Percentiles rank a stretch among this genome's conserved stretches.
Evolutionary conservation across 92 coral and sea anemone genomes (phyloP).

Genomic region (Palythoa grandiflora): DNA sequence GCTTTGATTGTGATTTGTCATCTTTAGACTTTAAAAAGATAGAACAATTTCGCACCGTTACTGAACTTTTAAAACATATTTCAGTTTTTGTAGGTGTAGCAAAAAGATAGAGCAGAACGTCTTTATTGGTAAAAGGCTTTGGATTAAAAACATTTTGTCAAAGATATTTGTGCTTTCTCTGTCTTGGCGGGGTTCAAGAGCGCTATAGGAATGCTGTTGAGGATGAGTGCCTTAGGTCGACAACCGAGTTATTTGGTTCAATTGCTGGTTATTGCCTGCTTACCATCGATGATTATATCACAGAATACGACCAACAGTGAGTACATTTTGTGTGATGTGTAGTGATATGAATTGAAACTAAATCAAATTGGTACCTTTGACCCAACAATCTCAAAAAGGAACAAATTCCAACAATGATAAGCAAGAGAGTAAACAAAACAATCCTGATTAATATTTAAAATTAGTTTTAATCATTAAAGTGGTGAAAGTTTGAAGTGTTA

Average conservation of each 20-base stretch:
- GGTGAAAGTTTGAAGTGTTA: background rate
- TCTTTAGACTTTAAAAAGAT: too few relatives aligned
- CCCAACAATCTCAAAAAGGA: background rate
- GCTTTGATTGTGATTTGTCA: background rate
- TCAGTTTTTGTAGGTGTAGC: background rate
- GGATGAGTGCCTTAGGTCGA: slow-evolving; percentile 44
- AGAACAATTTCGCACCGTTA: too few relatives aligned
- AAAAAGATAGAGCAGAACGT: background rate
- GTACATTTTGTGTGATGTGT: background rate
- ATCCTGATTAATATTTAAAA: background rate
- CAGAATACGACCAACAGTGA: background rate
- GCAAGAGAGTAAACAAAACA: slow-evolving; percentile 8
- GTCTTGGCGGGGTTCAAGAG: slow-evolving; percentile 35
- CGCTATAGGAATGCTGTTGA: slow-evolving; percentile 12
- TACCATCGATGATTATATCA: background rate
- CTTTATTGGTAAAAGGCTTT: background rate
- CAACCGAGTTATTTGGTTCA: slow-evolving; percentile 46
- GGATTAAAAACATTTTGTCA: background rate
- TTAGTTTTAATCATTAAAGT: background rate
- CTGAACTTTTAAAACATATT: background rate
- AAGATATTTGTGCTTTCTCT: background rate
- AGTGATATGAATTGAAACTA: background rate
- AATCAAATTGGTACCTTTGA: background rate
- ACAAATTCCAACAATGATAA: slow-evolving; percentile 23
- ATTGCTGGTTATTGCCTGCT: background rate